Conservation (phyloP, 1,140 invertebrate genomes). For the Trinorchestia longiramus region DNA sequence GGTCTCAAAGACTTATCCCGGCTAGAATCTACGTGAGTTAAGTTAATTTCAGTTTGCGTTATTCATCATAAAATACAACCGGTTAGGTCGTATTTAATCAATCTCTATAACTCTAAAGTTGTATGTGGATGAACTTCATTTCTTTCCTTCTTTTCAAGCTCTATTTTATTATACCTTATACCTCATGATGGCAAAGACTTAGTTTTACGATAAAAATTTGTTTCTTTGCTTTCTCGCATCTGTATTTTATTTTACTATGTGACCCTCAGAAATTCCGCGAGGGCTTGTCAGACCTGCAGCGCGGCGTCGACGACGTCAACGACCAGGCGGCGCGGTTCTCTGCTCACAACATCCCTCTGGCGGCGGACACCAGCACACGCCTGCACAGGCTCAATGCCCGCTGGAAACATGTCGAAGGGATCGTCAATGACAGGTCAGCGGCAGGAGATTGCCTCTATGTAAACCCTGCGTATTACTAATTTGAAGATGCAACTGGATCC, state of each 20-base stretch:
- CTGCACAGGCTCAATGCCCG: conserved; percentile 85
- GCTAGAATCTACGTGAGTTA: too few relatives aligned
- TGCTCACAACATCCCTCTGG: conserved; percentile 72
- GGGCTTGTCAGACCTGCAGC: conserved; percentile 80
- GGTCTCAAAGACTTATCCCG: too few relatives aligned
- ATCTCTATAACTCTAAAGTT: too few relatives aligned
- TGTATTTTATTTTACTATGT: background rate
- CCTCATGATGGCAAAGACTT: too few relatives aligned
- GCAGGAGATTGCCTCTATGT: background rate
- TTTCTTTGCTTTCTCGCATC: background rate
- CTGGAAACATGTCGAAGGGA: conserved; percentile 64
- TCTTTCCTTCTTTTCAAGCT: too few relatives aligned
- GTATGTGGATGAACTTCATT: too few relatives aligned
- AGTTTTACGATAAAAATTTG: too few relatives aligned
- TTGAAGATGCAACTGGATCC: background rate
- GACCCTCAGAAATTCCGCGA: conserved; percentile 72
- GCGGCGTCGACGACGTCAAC: conserved; percentile 82
- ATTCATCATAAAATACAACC: too few relatives aligned
- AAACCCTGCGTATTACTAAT: too few relatives aligned
- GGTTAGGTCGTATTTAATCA: too few relatives aligned
- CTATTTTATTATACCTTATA: too few relatives aligned
- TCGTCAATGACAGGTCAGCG: conserved; percentile 60
- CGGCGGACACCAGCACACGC: conserved; percentile 72
- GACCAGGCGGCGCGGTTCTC: conserved; percentile 79
- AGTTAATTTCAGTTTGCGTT: too few relatives aligned